These are phyloP conservation scores for Eilema griseolum DNA, from an alignment of 2,888 invertebrate genomes.

Conservation along the genomic window DNA sequence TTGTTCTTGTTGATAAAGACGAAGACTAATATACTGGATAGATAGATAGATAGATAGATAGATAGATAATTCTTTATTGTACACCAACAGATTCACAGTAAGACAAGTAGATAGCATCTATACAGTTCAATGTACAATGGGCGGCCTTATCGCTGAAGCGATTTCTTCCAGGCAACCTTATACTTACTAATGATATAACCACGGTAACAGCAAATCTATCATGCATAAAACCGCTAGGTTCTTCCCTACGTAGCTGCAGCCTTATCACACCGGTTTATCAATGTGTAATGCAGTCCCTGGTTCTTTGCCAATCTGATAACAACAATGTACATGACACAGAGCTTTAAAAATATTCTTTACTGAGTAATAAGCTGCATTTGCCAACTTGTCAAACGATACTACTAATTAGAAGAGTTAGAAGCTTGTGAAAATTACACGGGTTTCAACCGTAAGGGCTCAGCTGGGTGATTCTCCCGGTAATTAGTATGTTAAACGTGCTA, in stretches of 20 bases:
- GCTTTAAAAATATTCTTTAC: slow-evolving; percentile 19
- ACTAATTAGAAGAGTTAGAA: slow-evolving; percentile 25
- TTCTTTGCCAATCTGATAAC: slow-evolving; percentile 45
- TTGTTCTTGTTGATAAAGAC: too few relatives aligned
- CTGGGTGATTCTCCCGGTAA: background rate
- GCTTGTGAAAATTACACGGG: background rate
- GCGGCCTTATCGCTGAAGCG: too few relatives aligned
- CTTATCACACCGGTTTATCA: background rate
- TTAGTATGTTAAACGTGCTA: too few relatives aligned
- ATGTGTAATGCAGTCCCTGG: slow-evolving; percentile 3
- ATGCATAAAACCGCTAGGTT: background rate
- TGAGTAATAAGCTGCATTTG: slow-evolving; percentile 22
- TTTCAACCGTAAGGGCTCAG: background rate
- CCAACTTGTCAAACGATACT: slow-evolving; percentile 26
- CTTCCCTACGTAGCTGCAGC: too few relatives aligned
- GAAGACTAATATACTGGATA: too few relatives aligned
- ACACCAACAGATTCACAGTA: too few relatives aligned
- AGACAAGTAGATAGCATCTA: too few relatives aligned
- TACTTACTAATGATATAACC: background rate
- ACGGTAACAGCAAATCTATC: background rate
- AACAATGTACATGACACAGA: slow-evolving; percentile 9
- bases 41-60: too few relatives aligned
- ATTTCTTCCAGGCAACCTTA: too few relatives aligned
- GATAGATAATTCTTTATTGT: too few relatives aligned
- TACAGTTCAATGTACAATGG: too few relatives aligned